Evolutionary conservation across 1,140 invertebrate species (phyloP).

Genomic region (Callitettix versicolor): DNA sequence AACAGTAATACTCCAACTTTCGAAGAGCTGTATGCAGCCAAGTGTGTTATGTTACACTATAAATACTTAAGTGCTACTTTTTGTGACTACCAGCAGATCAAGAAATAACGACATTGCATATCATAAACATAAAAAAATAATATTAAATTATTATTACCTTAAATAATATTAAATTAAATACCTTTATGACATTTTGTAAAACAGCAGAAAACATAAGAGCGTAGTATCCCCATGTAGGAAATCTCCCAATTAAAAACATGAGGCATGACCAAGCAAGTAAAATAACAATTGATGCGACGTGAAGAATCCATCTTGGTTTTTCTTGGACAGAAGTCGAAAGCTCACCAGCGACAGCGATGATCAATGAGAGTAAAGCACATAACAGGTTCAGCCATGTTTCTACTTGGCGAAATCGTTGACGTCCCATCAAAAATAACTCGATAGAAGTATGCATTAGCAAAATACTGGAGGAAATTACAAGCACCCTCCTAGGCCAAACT

Average conservation of each 20-base stretch:
- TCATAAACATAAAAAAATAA: too few relatives aligned
- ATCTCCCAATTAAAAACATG: conserved; percentile 39
- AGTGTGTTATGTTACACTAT: too few relatives aligned
- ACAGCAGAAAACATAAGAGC: conserved; percentile 39
- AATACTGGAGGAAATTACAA: conserved; percentile 21
- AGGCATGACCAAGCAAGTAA: conserved; percentile 39
- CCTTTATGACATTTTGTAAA: conserved; percentile 36
- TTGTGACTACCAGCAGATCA: too few relatives aligned
- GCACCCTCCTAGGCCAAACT: conserved; percentile 18
- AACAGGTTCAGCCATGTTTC: conserved; percentile 31
- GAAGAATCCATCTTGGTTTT: conserved; percentile 32
- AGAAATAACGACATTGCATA: too few relatives aligned
- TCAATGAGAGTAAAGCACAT: conserved; percentile 25
- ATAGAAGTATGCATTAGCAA: conserved; percentile 25
- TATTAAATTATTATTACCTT: too few relatives aligned
- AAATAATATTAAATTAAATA: neutral
- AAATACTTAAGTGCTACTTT: too few relatives aligned
- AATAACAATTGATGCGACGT: conserved; percentile 37
- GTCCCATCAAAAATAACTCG: conserved; percentile 24
- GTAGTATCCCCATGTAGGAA: conserved; percentile 38
- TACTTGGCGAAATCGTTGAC: conserved; percentile 27
- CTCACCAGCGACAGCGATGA: neutral
- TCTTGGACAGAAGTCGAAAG: neutral
- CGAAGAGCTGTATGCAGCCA: too few relatives aligned
- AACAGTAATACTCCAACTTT: too few relatives aligned